Evolutionary conservation across 2,888 invertebrate species (phyloP), one percentile per base, ranked within the genome.

Genomic region (Tyria jacobaeae): DNA sequence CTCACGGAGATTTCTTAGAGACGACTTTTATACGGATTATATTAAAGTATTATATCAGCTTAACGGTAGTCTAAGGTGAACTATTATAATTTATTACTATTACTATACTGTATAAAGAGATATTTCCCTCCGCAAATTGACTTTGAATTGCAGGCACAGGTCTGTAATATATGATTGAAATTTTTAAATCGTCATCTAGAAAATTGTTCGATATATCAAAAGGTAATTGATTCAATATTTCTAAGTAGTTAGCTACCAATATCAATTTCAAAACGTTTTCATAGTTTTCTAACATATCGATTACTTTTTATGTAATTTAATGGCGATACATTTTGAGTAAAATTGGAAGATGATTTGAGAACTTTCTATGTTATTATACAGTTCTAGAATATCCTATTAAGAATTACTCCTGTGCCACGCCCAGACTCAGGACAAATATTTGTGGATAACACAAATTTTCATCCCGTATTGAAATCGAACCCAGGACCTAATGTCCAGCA

Each of bases 111-210:
- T n/a, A n/a, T n/a, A n/a, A 27, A n/a, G 17, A 54, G n/a, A 27
- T 54, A 12, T 41, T 39, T 39, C n/a, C 12, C n/a, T 39, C 9
- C 34, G 37, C 41, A 55, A 60, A 60, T 60, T 50, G 49, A 55
- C 49, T 55, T 55, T 15, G 17, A 55, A 60, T 60, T 44, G 55
- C 60, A 15, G 10, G 5, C 17, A 27, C 27, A 25, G 51, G 25
- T 31, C 14, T 41, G 24, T 25, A 49, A 49, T 49, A 17, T 17
- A 4, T 39, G 53, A n/a, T 39, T 25, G 39, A 37, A n/a, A 25
- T 27, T 55, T 54, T 41, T 53, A 37, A 7, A 10, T 31, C 21
- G 21, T 31, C 3, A 55, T 55, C 21, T 55, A 17, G 15, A 44
- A 55, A 55, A 55, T 44, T 21, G 17, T 17, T 17, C 31, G 25